These are phyloP conservation scores for Crypturellus undulatus DNA, from an alignment of 2,113 vertebrate genomes.

Conservation along the genomic window DNA sequence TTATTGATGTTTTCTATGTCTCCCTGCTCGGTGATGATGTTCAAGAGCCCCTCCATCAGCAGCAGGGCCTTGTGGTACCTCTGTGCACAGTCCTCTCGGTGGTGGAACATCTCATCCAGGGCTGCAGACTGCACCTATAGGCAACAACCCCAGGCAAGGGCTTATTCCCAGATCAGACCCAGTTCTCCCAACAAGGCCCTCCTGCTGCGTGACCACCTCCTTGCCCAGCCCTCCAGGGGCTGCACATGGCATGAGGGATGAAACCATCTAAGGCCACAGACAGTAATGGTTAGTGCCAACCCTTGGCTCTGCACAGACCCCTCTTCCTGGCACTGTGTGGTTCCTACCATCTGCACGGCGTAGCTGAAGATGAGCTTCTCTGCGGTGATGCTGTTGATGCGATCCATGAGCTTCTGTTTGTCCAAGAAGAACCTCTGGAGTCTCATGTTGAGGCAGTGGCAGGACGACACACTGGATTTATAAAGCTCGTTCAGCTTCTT, in stretches of 20 bases:
- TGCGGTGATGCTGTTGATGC: slow-evolving; percentile 89
- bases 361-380: slow-evolving; percentile 95
- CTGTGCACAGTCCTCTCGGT: slow-evolving; percentile 84
- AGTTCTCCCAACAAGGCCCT: neutral
- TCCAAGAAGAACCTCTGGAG: slow-evolving; percentile 92
- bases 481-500: slow-evolving; percentile 92
- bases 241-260: neutral
- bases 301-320: neutral
- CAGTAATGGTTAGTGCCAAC: rapidly evolving
- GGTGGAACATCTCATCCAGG: slow-evolving; percentile 95
- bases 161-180: neutral
- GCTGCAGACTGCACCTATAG: slow-evolving; percentile 90
- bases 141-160: neutral
- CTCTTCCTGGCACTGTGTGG: rapidly evolving
- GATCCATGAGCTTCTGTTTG: slow-evolving; percentile 95
- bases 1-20: slow-evolving; percentile 89
- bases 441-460: slow-evolving; percentile 88
- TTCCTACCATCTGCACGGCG: slow-evolving; percentile 89
- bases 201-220: rapidly evolving
- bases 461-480: slow-evolving; percentile 90
- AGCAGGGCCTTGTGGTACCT: slow-evolving; percentile 93
- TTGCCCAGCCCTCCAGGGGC: neutral
- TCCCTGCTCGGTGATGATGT: slow-evolving; percentile 83
- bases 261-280: neutral
- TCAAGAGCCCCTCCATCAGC: slow-evolving; percentile 91